These are phyloP conservation scores for Nerophis ophidion DNA, from an alignment of 2,113 vertebrate species.

Conservation along the genomic window DNA sequence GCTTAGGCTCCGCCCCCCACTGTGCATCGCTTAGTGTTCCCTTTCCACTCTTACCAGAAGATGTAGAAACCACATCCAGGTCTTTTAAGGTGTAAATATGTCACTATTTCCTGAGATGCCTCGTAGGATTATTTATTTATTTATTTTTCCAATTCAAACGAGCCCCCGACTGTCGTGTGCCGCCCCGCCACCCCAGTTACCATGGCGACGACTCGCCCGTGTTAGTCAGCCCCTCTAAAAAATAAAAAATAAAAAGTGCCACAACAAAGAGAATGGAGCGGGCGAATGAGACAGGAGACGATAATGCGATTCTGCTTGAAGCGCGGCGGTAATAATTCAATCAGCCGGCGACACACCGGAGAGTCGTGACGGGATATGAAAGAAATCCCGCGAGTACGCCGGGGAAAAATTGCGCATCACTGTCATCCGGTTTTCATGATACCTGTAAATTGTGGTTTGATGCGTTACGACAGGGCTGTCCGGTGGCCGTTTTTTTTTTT, in stretches of 20 bases:
- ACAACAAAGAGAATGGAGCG: neutral
- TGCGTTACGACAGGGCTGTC: too few relatives aligned
- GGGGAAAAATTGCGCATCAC: neutral
- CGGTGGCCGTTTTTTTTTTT: too few relatives aligned
- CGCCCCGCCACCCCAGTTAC: neutral
- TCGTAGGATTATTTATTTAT: neutral
- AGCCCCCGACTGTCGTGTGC: neutral
- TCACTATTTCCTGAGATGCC: neutral
- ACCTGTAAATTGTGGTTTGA: too few relatives aligned
- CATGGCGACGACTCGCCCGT: constrained; percentile 3
- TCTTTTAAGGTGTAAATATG: constrained; percentile 17
- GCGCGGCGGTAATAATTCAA: neutral
- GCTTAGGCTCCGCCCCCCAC: neutral
- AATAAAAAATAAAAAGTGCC: neutral
- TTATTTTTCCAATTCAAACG: neutral
- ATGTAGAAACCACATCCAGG: constrained; percentile 9
- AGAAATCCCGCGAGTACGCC: neutral
- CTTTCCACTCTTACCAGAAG: too few relatives aligned
- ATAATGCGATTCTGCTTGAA: constrained; percentile 4
- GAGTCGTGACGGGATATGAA: neutral
- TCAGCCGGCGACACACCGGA: neutral
- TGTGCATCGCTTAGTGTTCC: neutral
- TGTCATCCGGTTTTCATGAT: neutral
- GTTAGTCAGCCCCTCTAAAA: neutral
- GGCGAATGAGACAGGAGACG: constrained; percentile 4